phyloP scores from a whole-genome alignment of 2,888 invertebrate genomes.

The Metacarcinus magister region DNA sequence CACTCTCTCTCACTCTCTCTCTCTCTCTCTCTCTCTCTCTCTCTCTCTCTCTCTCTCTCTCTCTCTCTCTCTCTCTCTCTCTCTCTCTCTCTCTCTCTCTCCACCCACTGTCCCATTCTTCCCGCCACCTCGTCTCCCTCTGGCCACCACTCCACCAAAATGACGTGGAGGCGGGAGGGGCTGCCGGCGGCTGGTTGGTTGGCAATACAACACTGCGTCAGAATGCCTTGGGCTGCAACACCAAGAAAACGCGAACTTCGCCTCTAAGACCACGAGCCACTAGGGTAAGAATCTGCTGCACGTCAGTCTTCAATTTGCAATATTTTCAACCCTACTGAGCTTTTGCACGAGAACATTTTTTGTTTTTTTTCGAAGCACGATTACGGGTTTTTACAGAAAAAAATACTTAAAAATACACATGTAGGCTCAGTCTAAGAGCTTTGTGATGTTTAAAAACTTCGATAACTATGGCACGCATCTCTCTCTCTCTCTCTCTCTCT shows the following conservation, averaged over 20 bases:
- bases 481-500: too few species aligned
- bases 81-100: slow-evolving; percentile 39
- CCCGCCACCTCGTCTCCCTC: background rate
- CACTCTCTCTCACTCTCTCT: background rate
- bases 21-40: background rate
- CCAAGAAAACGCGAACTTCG: slow-evolving; percentile 13
- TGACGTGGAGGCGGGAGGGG: background rate
- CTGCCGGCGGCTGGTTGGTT: background rate
- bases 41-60: background rate
- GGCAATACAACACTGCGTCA: slow-evolving; percentile 49
- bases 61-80: slow-evolving; percentile 18
- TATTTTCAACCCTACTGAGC: slow-evolving; percentile 37
- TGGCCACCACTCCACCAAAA: slow-evolving; percentile 35
- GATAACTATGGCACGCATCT: background rate
- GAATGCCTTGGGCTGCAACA: slow-evolving; percentile 4
- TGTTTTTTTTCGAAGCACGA: background rate
- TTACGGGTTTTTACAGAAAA: background rate
- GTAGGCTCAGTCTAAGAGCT: background rate
- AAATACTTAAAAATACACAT: background rate
- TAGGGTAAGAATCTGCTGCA: background rate
- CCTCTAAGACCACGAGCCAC: background rate
- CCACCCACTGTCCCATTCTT: background rate
- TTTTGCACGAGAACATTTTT: slow-evolving; percentile 5
- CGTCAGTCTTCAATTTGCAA: slow-evolving; percentile 37
- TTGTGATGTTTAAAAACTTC: background rate